A percentile compares a stretch with the other conserved stretches of the same genome.
phyloP scores from a whole-genome alignment of 2,797 vertebrate species.

The Enteromius anoplus region DNA sequence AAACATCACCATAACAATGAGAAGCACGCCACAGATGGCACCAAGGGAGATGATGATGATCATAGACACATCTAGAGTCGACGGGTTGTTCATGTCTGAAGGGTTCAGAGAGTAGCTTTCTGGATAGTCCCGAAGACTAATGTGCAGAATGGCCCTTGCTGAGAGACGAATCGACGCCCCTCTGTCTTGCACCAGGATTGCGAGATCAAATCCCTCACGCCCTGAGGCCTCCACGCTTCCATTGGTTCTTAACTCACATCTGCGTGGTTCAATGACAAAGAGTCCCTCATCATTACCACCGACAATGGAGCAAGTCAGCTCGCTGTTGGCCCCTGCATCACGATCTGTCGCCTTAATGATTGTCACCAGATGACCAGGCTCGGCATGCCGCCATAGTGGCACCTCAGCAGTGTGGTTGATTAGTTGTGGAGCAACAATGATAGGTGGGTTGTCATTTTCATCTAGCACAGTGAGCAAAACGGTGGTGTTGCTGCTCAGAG shows the following conservation, averaged over 20 bases:
- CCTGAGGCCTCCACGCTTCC: conserved; percentile 82
- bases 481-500: conserved; percentile 85
- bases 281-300: conserved; percentile 87
- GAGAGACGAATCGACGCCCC: conserved; percentile 83
- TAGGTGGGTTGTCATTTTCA: conserved; percentile 92
- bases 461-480: conserved; percentile 91
- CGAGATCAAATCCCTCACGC: conserved; percentile 84
- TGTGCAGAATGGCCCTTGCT: conserved; percentile 83
- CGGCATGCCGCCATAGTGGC: conserved; percentile 86
- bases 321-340: conserved; percentile 93
- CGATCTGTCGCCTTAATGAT: conserved; percentile 88
- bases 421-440: conserved; percentile 85
- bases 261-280: conserved; percentile 88
- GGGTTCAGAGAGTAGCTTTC: conserved; percentile 79
- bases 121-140: conserved; percentile 80
- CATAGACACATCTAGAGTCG: conserved; percentile 87
- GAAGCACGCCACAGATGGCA: conserved; percentile 88
- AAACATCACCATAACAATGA: conserved; percentile 95
- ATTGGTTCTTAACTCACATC: conserved; percentile 94
- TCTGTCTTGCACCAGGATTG: conserved; percentile 89
- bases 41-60: conserved; percentile 94
- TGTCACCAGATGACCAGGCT: conserved; percentile 84
- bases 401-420: conserved; percentile 90
- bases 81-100: conserved; percentile 81
- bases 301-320: conserved; percentile 87